These are phyloP conservation scores for Acyrthosiphon pisum DNA, from an alignment of 1,140 invertebrate species.

Conservation along the genomic window DNA sequence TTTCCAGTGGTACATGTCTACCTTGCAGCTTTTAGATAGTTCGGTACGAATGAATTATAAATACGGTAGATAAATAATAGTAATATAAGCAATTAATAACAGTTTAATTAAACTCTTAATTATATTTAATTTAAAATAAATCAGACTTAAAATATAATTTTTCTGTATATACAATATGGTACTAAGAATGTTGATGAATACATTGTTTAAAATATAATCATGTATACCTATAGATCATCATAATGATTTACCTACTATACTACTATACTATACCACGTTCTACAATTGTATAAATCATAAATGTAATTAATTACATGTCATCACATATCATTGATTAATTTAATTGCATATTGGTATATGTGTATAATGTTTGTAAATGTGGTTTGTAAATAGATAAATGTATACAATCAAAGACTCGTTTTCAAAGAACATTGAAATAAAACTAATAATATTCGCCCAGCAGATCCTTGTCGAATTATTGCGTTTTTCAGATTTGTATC, in stretches of 20 bases:
- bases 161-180: background rate
- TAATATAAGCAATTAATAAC: background rate
- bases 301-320: background rate
- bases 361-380: background rate
- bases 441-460: background rate
- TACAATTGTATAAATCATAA: background rate
- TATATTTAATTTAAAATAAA: background rate
- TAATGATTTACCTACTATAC: too few relatives aligned
- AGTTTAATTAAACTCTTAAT: background rate
- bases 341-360: background rate
- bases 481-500: background rate
- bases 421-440: background rate
- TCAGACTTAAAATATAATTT: background rate
- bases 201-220: background rate
- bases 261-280: background rate
- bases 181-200: background rate
- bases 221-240: background rate
- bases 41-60: background rate
- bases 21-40: background rate
- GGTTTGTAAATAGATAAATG: background rate
- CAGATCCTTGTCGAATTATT: background rate
- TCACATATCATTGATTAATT: background rate
- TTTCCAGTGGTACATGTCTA: background rate
- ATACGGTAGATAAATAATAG: background rate
- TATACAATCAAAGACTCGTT: background rate